Conservation (phyloP, 2,113 vertebrate species). For the Hymenochirus boettgeri region DNA sequence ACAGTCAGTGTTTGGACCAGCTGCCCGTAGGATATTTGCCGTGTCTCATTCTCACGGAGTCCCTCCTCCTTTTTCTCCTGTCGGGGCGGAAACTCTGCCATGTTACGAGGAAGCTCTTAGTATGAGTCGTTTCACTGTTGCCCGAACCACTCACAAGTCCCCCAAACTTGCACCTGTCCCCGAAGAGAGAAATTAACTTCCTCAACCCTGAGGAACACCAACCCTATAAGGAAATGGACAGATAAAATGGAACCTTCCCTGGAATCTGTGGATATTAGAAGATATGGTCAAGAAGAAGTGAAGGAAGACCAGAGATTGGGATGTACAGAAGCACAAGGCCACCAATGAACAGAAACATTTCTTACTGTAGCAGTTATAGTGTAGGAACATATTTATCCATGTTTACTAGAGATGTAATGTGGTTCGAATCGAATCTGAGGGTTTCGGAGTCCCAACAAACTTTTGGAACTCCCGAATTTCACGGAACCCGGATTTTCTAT, state of each 20-base stretch:
- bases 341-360: too few species aligned
- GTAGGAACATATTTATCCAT: too few species aligned
- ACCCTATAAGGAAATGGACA: background rate
- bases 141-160: constrained; percentile 52
- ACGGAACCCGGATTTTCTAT: too few species aligned
- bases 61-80: constrained; percentile 4
- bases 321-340: too few species aligned
- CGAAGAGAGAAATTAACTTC: constrained; percentile 50
- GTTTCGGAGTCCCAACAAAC: too few species aligned
- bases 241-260: background rate
- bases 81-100: constrained; percentile 55
- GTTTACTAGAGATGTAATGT: too few species aligned
- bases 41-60: constrained; percentile 57
- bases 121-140: constrained; percentile 63
- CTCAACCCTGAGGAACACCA: background rate
- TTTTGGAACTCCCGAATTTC: too few species aligned
- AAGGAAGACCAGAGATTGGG: too few species aligned
- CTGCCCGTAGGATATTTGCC: constrained; percentile 62
- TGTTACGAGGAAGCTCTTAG: constrained; percentile 66
- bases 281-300: background rate
- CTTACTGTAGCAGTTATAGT: too few species aligned
- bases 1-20: constrained; percentile 63
- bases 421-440: too few species aligned
- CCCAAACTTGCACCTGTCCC: constrained; percentile 54
- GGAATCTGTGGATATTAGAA: background rate